Evolutionary conservation across 2,888 invertebrate species (phyloP), one percentile per base, ranked within the genome.

Genomic region (Aethes cnicana): DNA sequence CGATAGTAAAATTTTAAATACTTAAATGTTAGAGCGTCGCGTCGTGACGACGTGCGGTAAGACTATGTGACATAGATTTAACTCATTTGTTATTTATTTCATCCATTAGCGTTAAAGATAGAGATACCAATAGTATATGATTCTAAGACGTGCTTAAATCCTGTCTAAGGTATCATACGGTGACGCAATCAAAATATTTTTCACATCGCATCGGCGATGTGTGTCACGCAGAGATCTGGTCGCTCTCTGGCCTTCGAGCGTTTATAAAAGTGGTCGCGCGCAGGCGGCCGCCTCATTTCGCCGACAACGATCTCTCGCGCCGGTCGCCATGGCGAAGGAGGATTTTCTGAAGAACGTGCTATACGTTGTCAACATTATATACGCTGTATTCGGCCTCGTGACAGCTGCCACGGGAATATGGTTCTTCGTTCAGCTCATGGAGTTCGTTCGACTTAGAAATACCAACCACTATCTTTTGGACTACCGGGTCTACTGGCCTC

Each of bases 401-500:
- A 83, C 86, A 20, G 84, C 86, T 1, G 85, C 87, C 8, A 82
- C 83, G 1, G 87, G 87, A 2, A 86, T 88, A 41, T 89, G 88
- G 88, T 89, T 89, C 75, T 89, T 88, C 69, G 88, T 88, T 62
- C 87, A 89, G 49, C 62, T 89, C 5, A 69, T 79, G 2, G 88
- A 89, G 62, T 87, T 89, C 59, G 87, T 88, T 36, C 66, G 74
- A 11, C 55, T 89, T 54, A 73, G 89, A 61, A 89, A 89, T 60
- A 84, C 73, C 55, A 89, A 89, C 74, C 89, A 88, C 52, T 89
- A 88, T 41, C 54, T 89, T 25, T 49, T 88, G 69, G 89, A 89
- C 75, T 89, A 88, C 62, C 68, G 88, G 41, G 68, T 89, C 35
- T 89, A 89, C 67, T 89, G 89, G 89, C 89, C 88, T 1, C 89